phyloP scores from a whole-genome alignment of 35 echinoderm and acorn worm species.

The Anneissia japonica region DNA sequence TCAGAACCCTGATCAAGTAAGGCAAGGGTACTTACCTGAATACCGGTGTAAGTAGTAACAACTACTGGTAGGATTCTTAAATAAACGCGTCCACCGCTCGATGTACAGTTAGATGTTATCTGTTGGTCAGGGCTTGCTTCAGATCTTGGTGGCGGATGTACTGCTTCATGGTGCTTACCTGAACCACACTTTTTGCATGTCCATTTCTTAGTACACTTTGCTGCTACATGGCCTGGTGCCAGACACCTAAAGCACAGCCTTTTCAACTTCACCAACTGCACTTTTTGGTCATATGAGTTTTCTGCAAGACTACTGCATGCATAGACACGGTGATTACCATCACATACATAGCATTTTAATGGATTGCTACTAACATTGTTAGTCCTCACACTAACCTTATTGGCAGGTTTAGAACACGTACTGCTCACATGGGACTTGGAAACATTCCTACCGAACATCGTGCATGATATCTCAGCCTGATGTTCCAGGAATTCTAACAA shows the following conservation, averaged over 20 bases:
- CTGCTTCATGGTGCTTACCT: background rate
- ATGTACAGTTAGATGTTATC: no score
- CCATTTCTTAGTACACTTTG: slow-evolving; percentile 5
- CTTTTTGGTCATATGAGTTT: slow-evolving; percentile 6
- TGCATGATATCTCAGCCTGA: slow-evolving; percentile 11
- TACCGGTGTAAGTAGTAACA: no score
- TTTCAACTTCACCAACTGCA: background rate
- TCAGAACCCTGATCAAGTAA: no score
- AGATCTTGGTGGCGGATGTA: no score
- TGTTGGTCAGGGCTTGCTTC: no score
- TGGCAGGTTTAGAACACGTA: background rate
- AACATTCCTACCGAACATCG: slow-evolving; percentile 33
- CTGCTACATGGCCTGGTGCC: background rate
- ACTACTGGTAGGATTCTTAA: no score
- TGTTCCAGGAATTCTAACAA: background rate
- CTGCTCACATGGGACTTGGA: background rate
- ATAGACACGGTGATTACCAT: slow-evolving; percentile 15
- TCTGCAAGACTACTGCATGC: background rate
- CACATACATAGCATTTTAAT: slow-evolving; percentile 22
- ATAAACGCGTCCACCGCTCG: no score
- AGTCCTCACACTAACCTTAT: background rate
- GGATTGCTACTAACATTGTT: background rate
- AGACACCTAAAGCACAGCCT: slow-evolving; percentile 33
- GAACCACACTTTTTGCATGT: slow-evolving; percentile 5
- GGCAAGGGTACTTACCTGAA: no score